phyloP scores from a whole-genome alignment of 2,888 invertebrate genomes.

The Polydesmus complanatus region DNA sequence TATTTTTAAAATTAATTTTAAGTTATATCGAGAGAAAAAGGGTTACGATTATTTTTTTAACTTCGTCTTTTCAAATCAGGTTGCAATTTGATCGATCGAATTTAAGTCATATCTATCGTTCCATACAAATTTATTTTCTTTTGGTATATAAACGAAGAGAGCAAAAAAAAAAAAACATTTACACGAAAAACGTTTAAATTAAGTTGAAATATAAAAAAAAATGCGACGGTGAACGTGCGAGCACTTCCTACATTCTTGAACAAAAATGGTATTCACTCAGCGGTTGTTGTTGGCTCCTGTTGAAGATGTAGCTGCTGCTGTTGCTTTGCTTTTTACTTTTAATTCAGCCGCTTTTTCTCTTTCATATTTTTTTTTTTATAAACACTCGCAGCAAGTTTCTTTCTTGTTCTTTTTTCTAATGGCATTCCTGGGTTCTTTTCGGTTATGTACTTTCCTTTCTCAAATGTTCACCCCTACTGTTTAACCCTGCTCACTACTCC shows the following conservation, averaged over 20 bases:
- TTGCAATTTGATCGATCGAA: no score
- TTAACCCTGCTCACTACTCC: background rate
- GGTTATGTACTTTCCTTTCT: background rate
- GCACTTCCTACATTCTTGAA: no score
- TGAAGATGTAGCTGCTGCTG: background rate
- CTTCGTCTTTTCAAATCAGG: no score
- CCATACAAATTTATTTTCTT: no score
- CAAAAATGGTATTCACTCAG: background rate
- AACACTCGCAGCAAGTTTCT: background rate
- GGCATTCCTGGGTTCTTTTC: background rate
- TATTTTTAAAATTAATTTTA: background rate
- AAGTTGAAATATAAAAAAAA: no score
- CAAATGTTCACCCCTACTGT: background rate
- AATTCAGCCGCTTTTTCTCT: background rate
- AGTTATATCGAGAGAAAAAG: slow-evolving; percentile 5
- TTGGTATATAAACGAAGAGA: no score
- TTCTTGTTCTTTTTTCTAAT: background rate
- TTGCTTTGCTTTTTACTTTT: background rate
- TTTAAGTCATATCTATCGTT: no score
- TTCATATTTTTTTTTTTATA: background rate
- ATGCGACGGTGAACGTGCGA: no score
- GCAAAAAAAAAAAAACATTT: no score
- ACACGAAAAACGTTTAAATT: no score
- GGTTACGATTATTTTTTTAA: background rate
- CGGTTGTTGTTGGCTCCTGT: background rate